Base-by-base conservation (phyloP, 2,797 vertebrate species). In the Tinamus major region DNA sequence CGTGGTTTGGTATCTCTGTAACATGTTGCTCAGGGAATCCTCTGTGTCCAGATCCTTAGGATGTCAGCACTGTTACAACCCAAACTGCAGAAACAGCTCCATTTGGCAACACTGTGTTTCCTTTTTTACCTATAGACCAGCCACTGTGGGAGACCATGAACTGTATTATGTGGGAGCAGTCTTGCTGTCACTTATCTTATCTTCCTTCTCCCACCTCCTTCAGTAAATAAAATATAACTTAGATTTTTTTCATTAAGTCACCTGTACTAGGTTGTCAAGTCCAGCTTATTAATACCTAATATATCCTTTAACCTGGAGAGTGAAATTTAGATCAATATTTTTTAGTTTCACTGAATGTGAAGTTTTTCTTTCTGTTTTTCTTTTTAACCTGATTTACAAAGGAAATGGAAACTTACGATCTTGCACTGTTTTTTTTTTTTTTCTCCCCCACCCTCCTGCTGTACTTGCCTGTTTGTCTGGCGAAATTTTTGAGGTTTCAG, bases 161-260 rank as follows among this genome's bases (percentile, higher is more conserved):
- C 62, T 74, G 41, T 31, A 4, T 76, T 82, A 12, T 3, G 49
- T 27, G 79, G 55, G 51, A 79, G 29, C 63, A 39, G 12, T 69
- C 51, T 56, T 77, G 70, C 83, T 0, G 0, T 78, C 33, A 6
- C 19, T 75, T 55, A 55, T 55, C 16, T 79, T 90, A 72, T 29
- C 62, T 81, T 90, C 76, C 16, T 69, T 93, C 39, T n/a, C 68
- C 67, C 31, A 46, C 67, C 46, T 65, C 70, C 82, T 83, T 96
- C 37, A 77, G 70, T 92, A 95, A 95, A 94, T 75, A 95, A 74
- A 72, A 72, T 2, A 5, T 82, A 84, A 75, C 44, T 75, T 16
- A 27, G 20, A 7, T 69, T 39, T 0, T 17, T 42, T 48, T 67
- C 6, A 2, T 75, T 81, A 65, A 41, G 13, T 35, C 3, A 1